Percentiles rank a stretch among this genome's conserved stretches.
Conservation (phyloP, 2,888 invertebrate species). For the Tortrix viridana region DNA sequence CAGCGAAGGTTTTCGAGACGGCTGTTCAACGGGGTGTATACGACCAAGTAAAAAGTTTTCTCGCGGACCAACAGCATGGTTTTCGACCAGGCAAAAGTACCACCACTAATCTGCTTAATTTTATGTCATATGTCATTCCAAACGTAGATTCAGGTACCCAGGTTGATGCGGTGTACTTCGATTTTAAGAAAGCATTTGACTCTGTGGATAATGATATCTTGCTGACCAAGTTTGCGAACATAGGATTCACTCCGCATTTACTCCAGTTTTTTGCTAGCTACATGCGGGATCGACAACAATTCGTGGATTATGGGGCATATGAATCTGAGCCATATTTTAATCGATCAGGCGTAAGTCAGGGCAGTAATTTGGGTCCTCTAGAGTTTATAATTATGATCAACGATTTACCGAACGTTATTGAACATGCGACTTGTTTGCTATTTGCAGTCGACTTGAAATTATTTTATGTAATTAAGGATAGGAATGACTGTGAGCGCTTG, state of each 20-base stretch:
- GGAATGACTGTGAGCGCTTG: not conserved
- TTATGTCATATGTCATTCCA: not conserved
- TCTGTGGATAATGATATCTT: conserved; percentile 25
- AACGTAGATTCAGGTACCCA: conserved; percentile 12
- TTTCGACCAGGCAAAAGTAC: conserved; percentile 14
- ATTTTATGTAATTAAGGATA: not conserved
- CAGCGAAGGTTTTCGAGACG: conserved; percentile 35
- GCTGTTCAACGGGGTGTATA: conserved; percentile 10
- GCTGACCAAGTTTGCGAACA: conserved; percentile 10
- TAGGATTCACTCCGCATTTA: conserved; percentile 18
- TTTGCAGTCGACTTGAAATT: conserved; percentile 8
- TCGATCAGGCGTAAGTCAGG: conserved; percentile 27
- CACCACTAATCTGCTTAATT: conserved; percentile 5
- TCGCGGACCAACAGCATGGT: conserved; percentile 25
- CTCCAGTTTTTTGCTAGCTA: conserved; percentile 23
- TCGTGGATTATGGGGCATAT: conserved; percentile 18
- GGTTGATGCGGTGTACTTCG: conserved; percentile 25
- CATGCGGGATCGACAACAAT: conserved; percentile 21
- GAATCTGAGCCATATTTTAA: conserved; percentile 21
- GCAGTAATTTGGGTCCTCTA: conserved; percentile 28
- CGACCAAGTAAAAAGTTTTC: not conserved
- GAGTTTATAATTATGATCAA: conserved; percentile 32
- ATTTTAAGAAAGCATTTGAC: conserved; percentile 22
- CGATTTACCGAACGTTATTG: conserved; percentile 27
- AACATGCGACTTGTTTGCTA: conserved; percentile 16